Evolutionary conservation across 2,888 invertebrate species (phyloP).

Genomic region (Xanthorhoe designata): DNA sequence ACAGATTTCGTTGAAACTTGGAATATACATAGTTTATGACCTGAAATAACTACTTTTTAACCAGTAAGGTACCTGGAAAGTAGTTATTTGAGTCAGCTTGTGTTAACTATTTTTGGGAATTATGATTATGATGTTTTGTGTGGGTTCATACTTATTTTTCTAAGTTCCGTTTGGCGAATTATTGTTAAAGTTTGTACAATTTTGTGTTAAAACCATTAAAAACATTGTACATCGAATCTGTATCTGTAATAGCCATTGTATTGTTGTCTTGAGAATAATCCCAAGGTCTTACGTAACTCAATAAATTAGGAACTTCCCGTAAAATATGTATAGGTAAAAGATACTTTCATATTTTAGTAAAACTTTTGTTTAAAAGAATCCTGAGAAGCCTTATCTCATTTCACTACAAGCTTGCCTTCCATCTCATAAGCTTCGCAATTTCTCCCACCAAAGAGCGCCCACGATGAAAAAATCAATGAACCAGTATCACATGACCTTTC

Average conservation of each 20-base stretch:
- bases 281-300: neutral
- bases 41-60: too few species aligned
- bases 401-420: slow-evolving; percentile 19
- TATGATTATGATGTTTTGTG: too few species aligned
- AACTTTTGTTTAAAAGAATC: neutral
- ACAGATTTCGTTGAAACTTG: too few species aligned
- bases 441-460: slow-evolving; percentile 29
- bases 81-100: too few species aligned
- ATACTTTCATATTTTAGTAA: neutral
- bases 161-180: too few species aligned
- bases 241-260: neutral
- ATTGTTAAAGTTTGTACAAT: too few species aligned
- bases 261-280: neutral
- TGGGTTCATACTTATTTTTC: too few species aligned
- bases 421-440: slow-evolving; percentile 31
- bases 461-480: slow-evolving; percentile 54
- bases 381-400: too few species aligned
- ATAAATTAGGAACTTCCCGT: neutral
- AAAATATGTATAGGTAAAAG: neutral
- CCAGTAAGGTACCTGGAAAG: too few species aligned
- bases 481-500: slow-evolving; percentile 68
- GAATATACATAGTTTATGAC: too few species aligned
- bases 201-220: too few species aligned
- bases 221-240: neutral
- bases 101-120: too few species aligned